Evolutionary conservation across 2,888 invertebrate species (phyloP).

Genomic region (Diarsia brunnea): DNA sequence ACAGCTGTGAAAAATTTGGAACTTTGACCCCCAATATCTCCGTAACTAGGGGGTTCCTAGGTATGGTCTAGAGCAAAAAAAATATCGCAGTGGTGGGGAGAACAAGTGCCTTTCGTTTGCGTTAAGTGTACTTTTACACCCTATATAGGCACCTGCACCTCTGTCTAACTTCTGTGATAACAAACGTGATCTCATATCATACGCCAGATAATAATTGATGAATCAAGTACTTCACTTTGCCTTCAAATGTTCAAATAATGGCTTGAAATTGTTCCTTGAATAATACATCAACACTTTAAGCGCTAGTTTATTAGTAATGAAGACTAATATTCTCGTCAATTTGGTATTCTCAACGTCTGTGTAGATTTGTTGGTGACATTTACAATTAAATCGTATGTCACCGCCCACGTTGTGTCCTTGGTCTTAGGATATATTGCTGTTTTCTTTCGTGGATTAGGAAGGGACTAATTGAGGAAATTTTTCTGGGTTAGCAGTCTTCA

Average conservation of each 20-base stretch:
- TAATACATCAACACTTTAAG: constrained; percentile 48
- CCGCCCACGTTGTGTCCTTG: background rate
- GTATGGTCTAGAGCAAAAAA: no score
- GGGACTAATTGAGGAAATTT: background rate
- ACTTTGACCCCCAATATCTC: no score
- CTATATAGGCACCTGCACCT: no score
- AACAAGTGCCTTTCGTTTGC: no score
- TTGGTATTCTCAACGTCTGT: constrained; percentile 1
- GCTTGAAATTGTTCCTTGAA: constrained; percentile 33
- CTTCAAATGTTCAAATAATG: constrained; percentile 20
- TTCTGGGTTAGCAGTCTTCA: background rate
- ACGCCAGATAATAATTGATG: constrained; percentile 9
- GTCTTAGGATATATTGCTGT: background rate
- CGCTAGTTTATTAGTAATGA: constrained; percentile 26
- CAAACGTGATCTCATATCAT: background rate
- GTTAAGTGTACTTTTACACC: no score
- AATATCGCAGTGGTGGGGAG: no score
- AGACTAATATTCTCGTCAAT: constrained; percentile 19
- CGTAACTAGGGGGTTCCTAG: no score
- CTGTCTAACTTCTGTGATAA: background rate
- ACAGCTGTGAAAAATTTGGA: no score
- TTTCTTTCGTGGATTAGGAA: background rate
- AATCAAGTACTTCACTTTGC: constrained; percentile 10
- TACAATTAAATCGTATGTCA: constrained; percentile 38
- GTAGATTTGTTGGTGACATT: constrained; percentile 39